These are phyloP conservation scores for Sphecodes monilicornis DNA, from an alignment of 2,888 invertebrate species.

Conservation along the genomic window DNA sequence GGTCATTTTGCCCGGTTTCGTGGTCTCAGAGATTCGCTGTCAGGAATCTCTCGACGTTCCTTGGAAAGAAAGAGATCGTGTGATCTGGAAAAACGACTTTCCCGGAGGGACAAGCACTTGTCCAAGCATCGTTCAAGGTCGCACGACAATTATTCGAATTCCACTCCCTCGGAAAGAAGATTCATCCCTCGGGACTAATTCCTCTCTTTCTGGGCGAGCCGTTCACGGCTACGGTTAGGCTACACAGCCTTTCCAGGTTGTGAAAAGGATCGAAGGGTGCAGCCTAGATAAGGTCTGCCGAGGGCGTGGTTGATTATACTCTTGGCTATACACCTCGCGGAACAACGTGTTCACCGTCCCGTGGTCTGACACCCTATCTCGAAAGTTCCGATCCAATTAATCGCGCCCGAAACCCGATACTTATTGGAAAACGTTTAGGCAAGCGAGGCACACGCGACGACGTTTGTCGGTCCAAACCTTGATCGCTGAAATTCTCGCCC, in stretches of 20 bases:
- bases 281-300: slow-evolving; percentile 76
- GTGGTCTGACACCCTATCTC: slow-evolving; percentile 47
- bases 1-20: background rate
- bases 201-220: slow-evolving; percentile 33
- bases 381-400: slow-evolving; percentile 59
- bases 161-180: slow-evolving; percentile 38
- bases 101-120: background rate
- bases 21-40: background rate
- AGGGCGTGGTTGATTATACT: slow-evolving; percentile 77
- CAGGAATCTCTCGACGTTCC: background rate
- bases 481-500: background rate
- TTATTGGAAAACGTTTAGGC: slow-evolving; percentile 53
- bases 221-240: slow-evolving; percentile 22
- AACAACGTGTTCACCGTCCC: slow-evolving; percentile 52
- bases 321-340: slow-evolving; percentile 24
- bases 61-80: background rate
- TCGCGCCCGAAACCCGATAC: slow-evolving; percentile 45
- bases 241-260: slow-evolving; percentile 53
- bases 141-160: slow-evolving; percentile 52
- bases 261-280: slow-evolving; percentile 74
- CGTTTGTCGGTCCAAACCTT: background rate
- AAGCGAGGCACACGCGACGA: background rate
- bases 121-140: slow-evolving; percentile 31
- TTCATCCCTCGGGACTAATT: slow-evolving; percentile 53
- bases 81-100: background rate